phyloP scores from a whole-genome alignment of 2,797 vertebrate genomes.

The Coregonus ussuriensis region DNA sequence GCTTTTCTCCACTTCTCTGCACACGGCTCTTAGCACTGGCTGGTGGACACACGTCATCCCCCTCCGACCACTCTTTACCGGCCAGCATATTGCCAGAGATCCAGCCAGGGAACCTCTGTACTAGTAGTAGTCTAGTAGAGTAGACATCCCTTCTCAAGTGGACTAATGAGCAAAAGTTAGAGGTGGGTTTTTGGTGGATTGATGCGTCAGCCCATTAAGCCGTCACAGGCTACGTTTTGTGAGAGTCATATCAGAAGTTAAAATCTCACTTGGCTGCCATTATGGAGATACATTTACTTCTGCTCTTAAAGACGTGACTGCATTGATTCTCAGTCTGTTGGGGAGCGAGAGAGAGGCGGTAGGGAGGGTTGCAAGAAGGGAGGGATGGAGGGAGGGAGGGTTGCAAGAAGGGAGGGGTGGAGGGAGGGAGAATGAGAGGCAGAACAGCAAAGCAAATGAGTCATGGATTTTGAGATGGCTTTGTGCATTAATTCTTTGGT shows the following conservation, averaged over 20 bases:
- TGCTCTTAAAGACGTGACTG: conserved; percentile 1
- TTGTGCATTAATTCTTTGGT: conserved; percentile 63
- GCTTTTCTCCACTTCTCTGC: neutral
- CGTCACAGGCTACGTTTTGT: neutral
- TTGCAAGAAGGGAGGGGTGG: neutral
- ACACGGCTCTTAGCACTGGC: neutral
- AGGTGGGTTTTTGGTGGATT: neutral
- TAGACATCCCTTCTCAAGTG: neutral
- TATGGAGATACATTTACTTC: neutral
- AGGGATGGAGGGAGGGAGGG: neutral
- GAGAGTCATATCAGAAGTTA: neutral
- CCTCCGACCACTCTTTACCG: no score
- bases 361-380: neutral
- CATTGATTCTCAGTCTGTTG: neutral
- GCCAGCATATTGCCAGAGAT: neutral
- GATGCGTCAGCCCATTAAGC: neutral
- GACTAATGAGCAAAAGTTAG: neutral
- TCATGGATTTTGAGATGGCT: conserved; percentile 51
- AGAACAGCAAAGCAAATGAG: neutral
- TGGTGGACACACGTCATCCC: no score
- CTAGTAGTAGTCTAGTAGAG: neutral
- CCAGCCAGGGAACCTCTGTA: neutral
- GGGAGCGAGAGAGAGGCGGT: neutral
- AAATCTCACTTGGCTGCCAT: neutral
- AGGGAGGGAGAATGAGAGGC: neutral